Base-by-base conservation (phyloP, 2,888 invertebrate genomes). In the Catocala sponsa region DNA sequence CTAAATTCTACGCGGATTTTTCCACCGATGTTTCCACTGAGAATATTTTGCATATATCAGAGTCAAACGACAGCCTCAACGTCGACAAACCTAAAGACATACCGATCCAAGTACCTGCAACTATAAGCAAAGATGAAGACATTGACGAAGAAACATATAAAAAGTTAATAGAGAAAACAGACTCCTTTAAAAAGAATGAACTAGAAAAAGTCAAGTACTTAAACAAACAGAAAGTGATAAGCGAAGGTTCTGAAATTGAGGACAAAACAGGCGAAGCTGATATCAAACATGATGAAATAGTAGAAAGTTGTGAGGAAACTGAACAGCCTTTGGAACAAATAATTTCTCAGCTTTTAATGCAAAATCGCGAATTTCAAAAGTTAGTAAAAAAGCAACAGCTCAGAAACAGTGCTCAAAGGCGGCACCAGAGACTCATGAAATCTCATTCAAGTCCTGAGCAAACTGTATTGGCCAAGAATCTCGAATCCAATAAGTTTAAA, bases 321-420 rank as follows among this genome's bases (percentile, higher is more conserved):
- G 95, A 95, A 81, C 96, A 95, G 83, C 96, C 95, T 53, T 92
- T 96, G 76, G 97, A 97, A 88, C 95, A 97, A 88, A 96, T 98
- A 52, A 97, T 98, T 54, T 96, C 97, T 0, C 98, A 98, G 82
- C 92, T 98, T 11, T 90, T 98, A 5, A 96, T 98, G 96, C 97
- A 98, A 83, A 98, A 97, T 81, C 95, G 97, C 75, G 98, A 98
- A 69, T 97, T 98, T 72, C 97, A 98, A 73, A 96, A 97, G 70
- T 94, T 97, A 48, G 91, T 97, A 33, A 97, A 97, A 74, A 97
- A 97, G 78, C 97, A 97, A 77, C 96, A 97, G 68, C 95, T 88
- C 61, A 90, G 95, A 75, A 95, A 94, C 69, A 94, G 89, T 51
- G 92, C 95, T 32, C 95, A 95, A 63, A 90, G 95, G 61, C 85